Conservation (phyloP, 2,888 invertebrate species). For the Trichopoda pennipes region DNA sequence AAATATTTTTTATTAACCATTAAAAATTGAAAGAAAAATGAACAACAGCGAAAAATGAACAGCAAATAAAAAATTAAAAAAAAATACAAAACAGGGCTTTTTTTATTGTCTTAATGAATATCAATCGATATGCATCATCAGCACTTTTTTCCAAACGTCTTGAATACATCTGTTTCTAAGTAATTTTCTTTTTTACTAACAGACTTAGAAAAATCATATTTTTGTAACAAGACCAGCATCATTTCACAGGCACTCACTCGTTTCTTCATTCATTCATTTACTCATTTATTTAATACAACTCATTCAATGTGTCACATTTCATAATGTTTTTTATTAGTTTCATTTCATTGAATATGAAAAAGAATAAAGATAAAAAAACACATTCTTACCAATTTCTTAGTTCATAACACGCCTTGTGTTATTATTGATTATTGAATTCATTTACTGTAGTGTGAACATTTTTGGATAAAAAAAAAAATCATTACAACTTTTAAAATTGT, state of each 20-base stretch:
- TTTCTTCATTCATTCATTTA: conserved; percentile 7
- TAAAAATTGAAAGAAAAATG: conserved; percentile 26
- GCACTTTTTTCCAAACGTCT: conserved; percentile 25
- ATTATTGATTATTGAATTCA: too few relatives aligned
- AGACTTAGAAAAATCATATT: background rate
- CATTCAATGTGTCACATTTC: conserved; percentile 52
- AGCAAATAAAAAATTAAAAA: too few relatives aligned
- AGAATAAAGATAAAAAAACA: background rate
- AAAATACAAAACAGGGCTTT: conserved; percentile 29
- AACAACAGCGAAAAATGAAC: conserved; percentile 29
- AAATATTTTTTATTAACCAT: conserved; percentile 47
- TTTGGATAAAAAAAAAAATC: background rate
- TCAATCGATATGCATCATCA: conserved; percentile 61
- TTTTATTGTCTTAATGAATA: conserved; percentile 50
- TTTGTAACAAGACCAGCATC: conserved; percentile 26
- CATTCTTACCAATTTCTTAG: background rate
- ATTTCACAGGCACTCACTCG: conserved; percentile 24
- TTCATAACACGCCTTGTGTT: too few relatives aligned
- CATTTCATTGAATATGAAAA: conserved; percentile 29
- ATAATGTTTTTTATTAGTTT: conserved; percentile 56
- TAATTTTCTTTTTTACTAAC: background rate
- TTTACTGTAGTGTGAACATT: too few relatives aligned
- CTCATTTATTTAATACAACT: background rate
- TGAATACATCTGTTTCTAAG: conserved; percentile 53
- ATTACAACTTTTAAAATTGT: conserved; percentile 9